Conservation (phyloP, 2,113 vertebrate genomes). For the Nematolebias whitei region DNA sequence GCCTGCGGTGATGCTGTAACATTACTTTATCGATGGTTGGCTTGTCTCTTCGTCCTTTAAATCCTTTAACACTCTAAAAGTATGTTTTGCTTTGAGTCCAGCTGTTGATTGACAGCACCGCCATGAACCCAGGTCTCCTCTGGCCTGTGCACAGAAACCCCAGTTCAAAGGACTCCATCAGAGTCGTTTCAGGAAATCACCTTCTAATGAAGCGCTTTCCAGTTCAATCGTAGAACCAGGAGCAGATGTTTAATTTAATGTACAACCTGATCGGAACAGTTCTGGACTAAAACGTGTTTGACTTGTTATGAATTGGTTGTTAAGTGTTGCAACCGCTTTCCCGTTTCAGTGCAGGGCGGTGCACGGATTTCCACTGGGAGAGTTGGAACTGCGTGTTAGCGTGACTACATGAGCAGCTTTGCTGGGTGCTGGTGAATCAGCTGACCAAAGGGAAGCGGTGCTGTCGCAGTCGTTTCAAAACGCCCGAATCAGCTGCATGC, state of each 20-base stretch:
- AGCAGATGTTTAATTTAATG: too few relatives aligned
- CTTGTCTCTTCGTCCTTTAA: background rate
- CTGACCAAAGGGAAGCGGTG: constrained; percentile 60
- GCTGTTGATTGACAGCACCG: constrained; percentile 15
- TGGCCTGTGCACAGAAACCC: too few relatives aligned
- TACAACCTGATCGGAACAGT: constrained; percentile 1
- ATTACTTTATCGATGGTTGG: background rate
- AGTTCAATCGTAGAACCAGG: too few relatives aligned
- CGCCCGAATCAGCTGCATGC: constrained; percentile 54
- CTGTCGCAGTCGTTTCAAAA: constrained; percentile 66
- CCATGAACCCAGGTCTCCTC: too few relatives aligned
- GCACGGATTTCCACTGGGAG: constrained; percentile 4
- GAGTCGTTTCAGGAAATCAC: too few relatives aligned
- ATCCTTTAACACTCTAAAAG: background rate
- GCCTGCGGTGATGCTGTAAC: background rate
- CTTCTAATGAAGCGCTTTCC: too few relatives aligned
- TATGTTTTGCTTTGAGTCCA: background rate
- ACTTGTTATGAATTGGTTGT: constrained; percentile 14
- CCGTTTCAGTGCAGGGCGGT: constrained; percentile 2
- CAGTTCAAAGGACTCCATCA: too few relatives aligned
- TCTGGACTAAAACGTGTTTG: constrained; percentile 1
- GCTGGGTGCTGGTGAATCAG: constrained; percentile 52
- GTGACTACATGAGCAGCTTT: constrained; percentile 24
- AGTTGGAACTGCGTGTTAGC: constrained; percentile 37
- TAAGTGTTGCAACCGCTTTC: constrained; percentile 1